phyloP scores from a whole-genome alignment of 2,113 vertebrate species.

The Orthonyx spaldingii region DNA sequence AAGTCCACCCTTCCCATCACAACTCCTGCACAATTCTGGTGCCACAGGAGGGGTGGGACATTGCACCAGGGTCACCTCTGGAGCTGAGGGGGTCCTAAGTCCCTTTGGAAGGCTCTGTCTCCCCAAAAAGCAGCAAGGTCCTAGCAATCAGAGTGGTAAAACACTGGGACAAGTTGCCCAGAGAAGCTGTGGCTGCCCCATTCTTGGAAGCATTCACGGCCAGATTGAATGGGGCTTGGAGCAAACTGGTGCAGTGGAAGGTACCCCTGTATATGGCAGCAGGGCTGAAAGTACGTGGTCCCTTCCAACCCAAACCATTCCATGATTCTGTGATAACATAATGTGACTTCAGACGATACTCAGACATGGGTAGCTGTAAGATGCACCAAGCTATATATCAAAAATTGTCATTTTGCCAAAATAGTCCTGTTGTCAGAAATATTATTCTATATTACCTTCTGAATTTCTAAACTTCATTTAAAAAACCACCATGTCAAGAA shows the following conservation, averaged over 20 bases:
- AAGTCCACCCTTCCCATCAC: neutral
- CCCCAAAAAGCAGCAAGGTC: neutral
- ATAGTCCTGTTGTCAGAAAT: neutral
- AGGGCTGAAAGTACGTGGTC: neutral
- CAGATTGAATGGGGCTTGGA: neutral
- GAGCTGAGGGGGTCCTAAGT: neutral
- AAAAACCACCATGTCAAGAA: rapidly evolving
- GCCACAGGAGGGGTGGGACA: neutral
- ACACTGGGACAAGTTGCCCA: neutral
- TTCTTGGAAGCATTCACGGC: neutral
- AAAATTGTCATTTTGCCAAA: neutral
- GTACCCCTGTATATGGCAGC: neutral
- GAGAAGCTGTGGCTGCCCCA: neutral
- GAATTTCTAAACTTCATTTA: neutral
- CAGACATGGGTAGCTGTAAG: neutral
- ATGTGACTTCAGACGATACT: neutral
- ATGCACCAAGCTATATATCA: neutral
- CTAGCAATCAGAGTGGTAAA: neutral
- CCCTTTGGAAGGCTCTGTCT: neutral
- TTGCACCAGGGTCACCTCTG: neutral
- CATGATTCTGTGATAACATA: neutral
- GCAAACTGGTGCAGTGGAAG: neutral
- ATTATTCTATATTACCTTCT: neutral
- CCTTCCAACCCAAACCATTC: neutral
- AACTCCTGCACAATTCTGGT: neutral